Evolutionary conservation across 2,888 invertebrate species (phyloP), one percentile per base, ranked within the genome.

Genomic region (Julus scandinavius): DNA sequence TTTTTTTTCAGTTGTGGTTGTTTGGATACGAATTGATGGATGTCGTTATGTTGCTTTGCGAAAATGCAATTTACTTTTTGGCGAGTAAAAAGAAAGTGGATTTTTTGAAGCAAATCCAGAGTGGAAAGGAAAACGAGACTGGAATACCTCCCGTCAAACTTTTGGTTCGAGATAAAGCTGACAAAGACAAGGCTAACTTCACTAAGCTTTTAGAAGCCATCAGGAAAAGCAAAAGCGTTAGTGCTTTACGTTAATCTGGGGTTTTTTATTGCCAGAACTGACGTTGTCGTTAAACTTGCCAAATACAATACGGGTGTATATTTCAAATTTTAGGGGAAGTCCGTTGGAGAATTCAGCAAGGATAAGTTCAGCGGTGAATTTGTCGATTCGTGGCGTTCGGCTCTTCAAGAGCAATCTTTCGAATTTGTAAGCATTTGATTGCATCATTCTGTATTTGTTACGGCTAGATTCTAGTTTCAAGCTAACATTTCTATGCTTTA

Each of bases 51-150:
- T 95, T 99, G 9, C 94, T 99, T 90, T 96, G 97, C 80, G 96
- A 97, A 90, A 95, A 96, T 85, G 95, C 95, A 72, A 96, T 99
- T 90, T 95, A 96, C 91, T 97, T 99, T 91, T 93, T 99, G 89
- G 97, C 98, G 0, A 98, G 98, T 92, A 99, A 98, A 93, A 99
- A 99, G 94, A 99, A 99, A 93, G 97, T 98, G 90, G 99, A 99
- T 91, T 99, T 99, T 93, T 93, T 99, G 87, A 95, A 96, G 91
- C 97, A 97, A 92, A 95, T 97, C 84, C 97, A 98, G 92, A 95
- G 95, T 91, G 94, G 94, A 38, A 97, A 96, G 92, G 97, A 97
- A 91, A 96, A 97, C 90, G 95, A 94, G 89, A 95, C 95, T 90
- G 92, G 91, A 29, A 93, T 98, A 72, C 97, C 98, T 13, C 94